A percentile compares a stretch with the other conserved stretches of the same genome.
These are phyloP conservation scores for Ctena decussata DNA, from an alignment of 2,888 invertebrate genomes.

Conservation along the genomic window DNA sequence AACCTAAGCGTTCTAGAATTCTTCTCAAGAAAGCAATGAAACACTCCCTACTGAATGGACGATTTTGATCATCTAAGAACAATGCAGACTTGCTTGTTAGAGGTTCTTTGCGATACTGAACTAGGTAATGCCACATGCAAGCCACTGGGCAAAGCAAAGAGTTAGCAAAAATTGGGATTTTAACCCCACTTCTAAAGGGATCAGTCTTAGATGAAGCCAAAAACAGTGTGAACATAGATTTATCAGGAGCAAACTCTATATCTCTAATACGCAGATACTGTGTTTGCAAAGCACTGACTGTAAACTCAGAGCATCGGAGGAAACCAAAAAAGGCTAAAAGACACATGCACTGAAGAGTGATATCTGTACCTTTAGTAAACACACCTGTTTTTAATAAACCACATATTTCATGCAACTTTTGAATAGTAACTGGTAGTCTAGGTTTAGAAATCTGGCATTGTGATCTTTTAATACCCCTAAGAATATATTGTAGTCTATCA, in stretches of 20 bases:
- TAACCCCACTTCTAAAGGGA: not conserved
- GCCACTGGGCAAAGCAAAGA: not conserved
- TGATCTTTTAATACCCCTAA: conserved; percentile 9
- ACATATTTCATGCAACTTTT: not conserved
- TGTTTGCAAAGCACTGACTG: not conserved
- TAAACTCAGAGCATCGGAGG: conserved; percentile 25
- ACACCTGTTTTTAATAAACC: not conserved
- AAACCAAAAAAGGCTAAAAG: conserved; percentile 23
- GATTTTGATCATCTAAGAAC: not conserved
- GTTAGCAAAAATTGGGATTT: not conserved
- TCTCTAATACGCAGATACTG: not conserved
- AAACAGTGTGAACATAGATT: not conserved
- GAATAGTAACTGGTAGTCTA: not conserved
- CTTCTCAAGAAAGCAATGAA: not conserved
- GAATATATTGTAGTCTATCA: conserved; percentile 14
- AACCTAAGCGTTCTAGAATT: not conserved
- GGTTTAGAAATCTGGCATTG: not conserved
- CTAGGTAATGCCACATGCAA: not conserved
- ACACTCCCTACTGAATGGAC: not conserved
- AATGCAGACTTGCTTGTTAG: not conserved
- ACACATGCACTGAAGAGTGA: not conserved
- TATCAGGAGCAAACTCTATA: not conserved
- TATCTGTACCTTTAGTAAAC: not conserved
- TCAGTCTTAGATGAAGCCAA: conserved; percentile 21
- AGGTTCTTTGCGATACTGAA: not conserved